Percentiles rank a stretch among this genome's conserved stretches.
Evolutionary conservation across 2,113 vertebrate species (phyloP).

Genomic region (Sclerurus mexicanus): DNA sequence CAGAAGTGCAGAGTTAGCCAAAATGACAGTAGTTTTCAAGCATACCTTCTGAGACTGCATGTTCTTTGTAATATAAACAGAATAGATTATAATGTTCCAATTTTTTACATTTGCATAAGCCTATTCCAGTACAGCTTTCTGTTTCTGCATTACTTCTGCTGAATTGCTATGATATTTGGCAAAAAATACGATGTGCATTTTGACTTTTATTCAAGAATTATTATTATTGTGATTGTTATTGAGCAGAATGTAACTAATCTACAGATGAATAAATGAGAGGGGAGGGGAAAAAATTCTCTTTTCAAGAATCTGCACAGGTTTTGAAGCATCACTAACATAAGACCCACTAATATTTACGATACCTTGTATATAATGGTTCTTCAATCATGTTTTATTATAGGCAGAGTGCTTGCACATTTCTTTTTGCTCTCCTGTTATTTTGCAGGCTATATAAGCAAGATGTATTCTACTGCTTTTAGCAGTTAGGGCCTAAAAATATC

Average conservation of each 20-base stretch:
- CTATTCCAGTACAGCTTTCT: neutral
- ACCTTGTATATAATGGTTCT: neutral
- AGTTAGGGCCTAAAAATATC: neutral
- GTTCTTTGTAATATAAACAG: neutral
- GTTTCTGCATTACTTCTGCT: neutral
- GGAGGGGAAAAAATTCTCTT: neutral
- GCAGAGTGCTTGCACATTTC: neutral
- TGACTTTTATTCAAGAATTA: neutral
- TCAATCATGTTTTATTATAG: neutral
- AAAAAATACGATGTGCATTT: neutral
- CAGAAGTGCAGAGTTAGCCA: neutral
- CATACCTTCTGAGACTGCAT: neutral
- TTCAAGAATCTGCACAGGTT: neutral
- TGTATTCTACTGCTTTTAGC: neutral
- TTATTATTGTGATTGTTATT: neutral
- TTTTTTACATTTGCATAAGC: neutral
- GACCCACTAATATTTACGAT: neutral
- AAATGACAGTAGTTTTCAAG: neutral
- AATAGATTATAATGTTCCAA: neutral
- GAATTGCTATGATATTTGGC: neutral
- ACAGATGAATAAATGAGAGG: neutral
- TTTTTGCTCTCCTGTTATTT: neutral
- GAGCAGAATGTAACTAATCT: neutral
- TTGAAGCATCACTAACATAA: neutral
- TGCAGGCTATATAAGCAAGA: neutral